Conservation (phyloP, 2,797 vertebrate genomes). For the Pseudomugil tenellus region DNA sequence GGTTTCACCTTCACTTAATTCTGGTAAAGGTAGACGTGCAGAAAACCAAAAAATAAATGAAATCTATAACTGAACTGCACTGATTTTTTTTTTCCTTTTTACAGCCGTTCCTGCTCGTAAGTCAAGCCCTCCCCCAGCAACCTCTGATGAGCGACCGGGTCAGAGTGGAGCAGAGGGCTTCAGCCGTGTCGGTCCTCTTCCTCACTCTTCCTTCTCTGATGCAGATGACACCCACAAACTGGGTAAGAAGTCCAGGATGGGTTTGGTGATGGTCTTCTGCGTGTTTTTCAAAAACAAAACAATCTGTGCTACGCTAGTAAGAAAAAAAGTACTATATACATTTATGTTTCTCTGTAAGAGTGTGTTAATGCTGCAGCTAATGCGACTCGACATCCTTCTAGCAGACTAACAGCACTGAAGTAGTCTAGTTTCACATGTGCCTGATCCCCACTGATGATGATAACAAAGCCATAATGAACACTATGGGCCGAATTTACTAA, state of each 20-base stretch:
- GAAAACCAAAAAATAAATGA: neutral
- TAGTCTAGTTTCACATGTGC: constrained; percentile 45
- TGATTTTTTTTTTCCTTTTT: constrained; percentile 21
- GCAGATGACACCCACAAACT: constrained; percentile 83
- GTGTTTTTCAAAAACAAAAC: neutral
- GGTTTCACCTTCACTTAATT: neutral
- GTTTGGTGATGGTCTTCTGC: constrained; percentile 4
- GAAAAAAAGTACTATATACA: neutral
- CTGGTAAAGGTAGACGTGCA: neutral
- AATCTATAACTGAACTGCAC: neutral
- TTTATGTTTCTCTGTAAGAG: constrained; percentile 23
- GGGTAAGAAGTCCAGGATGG: constrained; percentile 74
- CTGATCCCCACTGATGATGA: constrained; percentile 34
- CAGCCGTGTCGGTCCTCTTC: constrained; percentile 68
- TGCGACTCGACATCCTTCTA: constrained; percentile 56
- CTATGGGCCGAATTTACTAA: too few species aligned
- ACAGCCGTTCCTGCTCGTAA: constrained; percentile 92
- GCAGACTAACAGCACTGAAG: constrained; percentile 20
- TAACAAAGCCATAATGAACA: constrained; percentile 16
- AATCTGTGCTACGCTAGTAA: constrained; percentile 9
- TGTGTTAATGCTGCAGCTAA: constrained; percentile 48
- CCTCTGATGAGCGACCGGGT: constrained; percentile 80
- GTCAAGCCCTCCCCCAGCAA: constrained; percentile 73
- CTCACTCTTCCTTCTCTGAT: constrained; percentile 83
- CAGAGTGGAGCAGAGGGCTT: constrained; percentile 84